Conservation (phyloP, 2,888 invertebrate genomes). For the Cryptophagus acutangulus region DNA sequence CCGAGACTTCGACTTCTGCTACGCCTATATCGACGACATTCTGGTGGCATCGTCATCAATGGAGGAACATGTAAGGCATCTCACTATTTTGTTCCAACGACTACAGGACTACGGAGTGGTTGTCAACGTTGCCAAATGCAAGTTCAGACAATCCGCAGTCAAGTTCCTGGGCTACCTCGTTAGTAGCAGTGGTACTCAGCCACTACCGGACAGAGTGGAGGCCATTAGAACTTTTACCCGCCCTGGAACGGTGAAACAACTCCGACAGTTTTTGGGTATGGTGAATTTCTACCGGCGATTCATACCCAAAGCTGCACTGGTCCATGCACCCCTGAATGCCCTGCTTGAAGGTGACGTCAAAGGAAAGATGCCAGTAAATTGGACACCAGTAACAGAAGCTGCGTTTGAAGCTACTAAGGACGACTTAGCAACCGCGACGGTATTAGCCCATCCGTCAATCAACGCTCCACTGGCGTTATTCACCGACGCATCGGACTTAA, state of each 20-base stretch:
- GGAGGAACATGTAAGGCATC: constrained; percentile 23
- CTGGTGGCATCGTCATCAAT: constrained; percentile 24
- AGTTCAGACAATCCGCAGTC: constrained; percentile 25
- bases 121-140: constrained; percentile 34
- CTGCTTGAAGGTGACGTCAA: too few species aligned
- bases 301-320: constrained; percentile 12
- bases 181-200: constrained; percentile 29
- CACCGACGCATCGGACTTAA: constrained; percentile 15
- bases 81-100: constrained; percentile 17
- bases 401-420: constrained; percentile 7
- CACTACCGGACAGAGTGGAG: constrained; percentile 15
- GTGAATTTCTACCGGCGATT: constrained; percentile 17
- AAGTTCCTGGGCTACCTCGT: constrained; percentile 26
- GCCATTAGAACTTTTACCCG: constrained; percentile 5
- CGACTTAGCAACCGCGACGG: constrained; percentile 6
- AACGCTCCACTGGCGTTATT: not conserved
- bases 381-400: constrained; percentile 3
- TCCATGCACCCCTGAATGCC: constrained; percentile 6
- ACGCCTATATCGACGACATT: constrained; percentile 38
- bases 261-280: constrained; percentile 13
- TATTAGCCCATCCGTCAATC: constrained; percentile 1
- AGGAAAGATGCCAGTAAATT: too few species aligned
- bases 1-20: constrained; percentile 31
- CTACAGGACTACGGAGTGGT: constrained; percentile 25
- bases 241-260: constrained; percentile 5